These are phyloP conservation scores for Telmatochromis brachygnathus DNA, from an alignment of 2,113 vertebrate species.

Conservation along the genomic window DNA sequence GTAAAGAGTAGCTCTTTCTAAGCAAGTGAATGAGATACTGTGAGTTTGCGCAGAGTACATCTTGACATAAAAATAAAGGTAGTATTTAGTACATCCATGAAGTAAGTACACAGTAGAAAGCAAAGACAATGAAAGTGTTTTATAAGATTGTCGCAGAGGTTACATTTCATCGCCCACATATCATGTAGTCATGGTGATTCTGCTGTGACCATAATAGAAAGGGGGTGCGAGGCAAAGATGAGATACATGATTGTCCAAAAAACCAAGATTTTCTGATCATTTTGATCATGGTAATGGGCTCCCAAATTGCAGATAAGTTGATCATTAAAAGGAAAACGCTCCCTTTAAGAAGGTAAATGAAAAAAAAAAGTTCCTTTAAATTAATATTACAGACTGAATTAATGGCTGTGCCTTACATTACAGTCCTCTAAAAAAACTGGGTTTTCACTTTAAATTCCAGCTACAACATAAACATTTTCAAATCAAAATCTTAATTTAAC, in stretches of 20 bases:
- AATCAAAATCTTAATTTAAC: neutral
- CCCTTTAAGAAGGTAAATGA: neutral
- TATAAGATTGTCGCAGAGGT: slow-evolving; percentile 40
- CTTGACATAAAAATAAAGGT: neutral
- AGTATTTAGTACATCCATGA: neutral
- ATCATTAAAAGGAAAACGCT: neutral
- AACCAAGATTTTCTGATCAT: neutral
- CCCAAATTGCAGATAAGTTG: neutral
- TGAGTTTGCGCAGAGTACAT: neutral
- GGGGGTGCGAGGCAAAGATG: neutral
- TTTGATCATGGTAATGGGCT: neutral
- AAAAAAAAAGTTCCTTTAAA: neutral
- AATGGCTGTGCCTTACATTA: neutral
- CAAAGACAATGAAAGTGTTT: neutral
- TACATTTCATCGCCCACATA: neutral
- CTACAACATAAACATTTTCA: neutral
- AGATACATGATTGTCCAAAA: neutral
- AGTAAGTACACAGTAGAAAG: slow-evolving; percentile 6
- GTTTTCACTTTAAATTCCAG: neutral
- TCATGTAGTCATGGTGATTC: neutral
- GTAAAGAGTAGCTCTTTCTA: neutral
- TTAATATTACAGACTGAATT: neutral
- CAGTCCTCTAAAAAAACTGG: neutral
- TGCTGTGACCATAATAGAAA: neutral
- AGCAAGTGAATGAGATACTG: neutral